A percentile compares a stretch with the other conserved stretches of the same genome.
Evolutionary conservation across 2,113 vertebrate genomes (phyloP).

Genomic region (Misgurnus anguillicaudatus): DNA sequence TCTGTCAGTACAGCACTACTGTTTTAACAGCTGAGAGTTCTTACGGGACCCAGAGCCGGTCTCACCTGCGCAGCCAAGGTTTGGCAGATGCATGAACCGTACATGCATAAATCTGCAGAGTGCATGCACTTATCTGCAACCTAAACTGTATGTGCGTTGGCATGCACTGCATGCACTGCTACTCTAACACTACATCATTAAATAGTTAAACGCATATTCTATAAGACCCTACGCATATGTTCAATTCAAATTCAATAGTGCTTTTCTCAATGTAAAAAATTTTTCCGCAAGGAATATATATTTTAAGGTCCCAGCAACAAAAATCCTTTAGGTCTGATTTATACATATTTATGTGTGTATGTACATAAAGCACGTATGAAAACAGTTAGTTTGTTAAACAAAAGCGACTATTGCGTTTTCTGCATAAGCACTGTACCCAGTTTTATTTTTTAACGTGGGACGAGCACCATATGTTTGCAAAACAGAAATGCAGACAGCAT

Average conservation of each 20-base stretch:
- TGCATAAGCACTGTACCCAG: background rate
- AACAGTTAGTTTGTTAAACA: too few species aligned
- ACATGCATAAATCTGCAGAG: constrained; percentile 11
- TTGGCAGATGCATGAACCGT: constrained; percentile 39
- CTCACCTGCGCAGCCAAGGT: constrained; percentile 65
- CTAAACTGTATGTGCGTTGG: too few species aligned
- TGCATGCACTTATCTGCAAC: background rate
- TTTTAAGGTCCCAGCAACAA: too few species aligned
- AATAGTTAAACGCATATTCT: too few species aligned
- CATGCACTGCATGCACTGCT: too few species aligned
- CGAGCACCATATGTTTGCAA: constrained; percentile 4
- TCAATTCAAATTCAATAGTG: too few species aligned
- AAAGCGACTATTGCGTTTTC: too few species aligned
- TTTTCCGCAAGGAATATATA: too few species aligned
- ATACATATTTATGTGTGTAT: constrained; percentile 6
- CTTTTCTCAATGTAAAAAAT: too few species aligned
- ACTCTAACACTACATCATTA: too few species aligned
- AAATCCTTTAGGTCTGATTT: too few species aligned
- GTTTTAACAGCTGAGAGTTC: constrained; percentile 83
- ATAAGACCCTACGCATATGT: too few species aligned
- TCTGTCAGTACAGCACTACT: constrained; percentile 68
- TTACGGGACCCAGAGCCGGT: constrained; percentile 75
- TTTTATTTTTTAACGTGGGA: background rate
- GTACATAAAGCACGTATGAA: background rate
- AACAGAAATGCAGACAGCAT: constrained; percentile 48